Percentiles rank a stretch among this genome's conserved stretches.
Evolutionary conservation across 2,888 invertebrate genomes (phyloP).

Genomic region (Melanostoma mellinum): DNA sequence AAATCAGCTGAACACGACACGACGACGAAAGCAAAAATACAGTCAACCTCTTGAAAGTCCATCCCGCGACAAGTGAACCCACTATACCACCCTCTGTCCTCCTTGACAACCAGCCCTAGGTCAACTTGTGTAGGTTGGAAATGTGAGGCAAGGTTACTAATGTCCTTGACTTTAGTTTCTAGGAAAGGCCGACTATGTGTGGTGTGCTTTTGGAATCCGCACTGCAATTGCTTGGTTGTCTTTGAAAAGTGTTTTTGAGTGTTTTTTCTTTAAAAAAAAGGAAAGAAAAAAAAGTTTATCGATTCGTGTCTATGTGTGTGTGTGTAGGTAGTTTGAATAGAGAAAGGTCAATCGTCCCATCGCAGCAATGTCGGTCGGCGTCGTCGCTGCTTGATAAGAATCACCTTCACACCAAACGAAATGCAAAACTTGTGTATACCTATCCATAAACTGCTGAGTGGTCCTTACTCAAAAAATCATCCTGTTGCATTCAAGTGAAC

Average conservation of each 20-base stretch:
- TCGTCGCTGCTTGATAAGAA: too few species aligned
- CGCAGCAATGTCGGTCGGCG: too few species aligned
- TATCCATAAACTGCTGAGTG: neutral
- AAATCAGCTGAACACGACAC: conserved; percentile 27
- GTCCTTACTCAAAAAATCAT: conserved; percentile 3
- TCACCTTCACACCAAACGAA: too few species aligned
- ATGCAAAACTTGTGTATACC: neutral
- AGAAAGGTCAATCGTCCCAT: neutral
- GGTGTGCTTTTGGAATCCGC: conserved; percentile 17
- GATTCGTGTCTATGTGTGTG: neutral
- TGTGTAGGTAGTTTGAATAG: neutral
- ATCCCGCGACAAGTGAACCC: neutral
- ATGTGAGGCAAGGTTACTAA: conserved; percentile 50
- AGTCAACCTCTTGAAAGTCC: neutral
- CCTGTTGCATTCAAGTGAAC: conserved; percentile 20
- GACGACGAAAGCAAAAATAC: neutral
- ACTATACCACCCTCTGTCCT: neutral
- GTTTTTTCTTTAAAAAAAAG: neutral
- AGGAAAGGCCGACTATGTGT: neutral
- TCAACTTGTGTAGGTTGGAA: conserved; percentile 42
- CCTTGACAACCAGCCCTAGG: conserved; percentile 50
- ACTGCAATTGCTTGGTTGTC: neutral
- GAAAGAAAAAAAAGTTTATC: neutral
- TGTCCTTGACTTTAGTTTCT: conserved; percentile 19
- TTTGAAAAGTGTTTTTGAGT: conserved; percentile 2